Base-by-base conservation (phyloP, 2,113 vertebrate genomes). In the Lagopus leucura region DNA sequence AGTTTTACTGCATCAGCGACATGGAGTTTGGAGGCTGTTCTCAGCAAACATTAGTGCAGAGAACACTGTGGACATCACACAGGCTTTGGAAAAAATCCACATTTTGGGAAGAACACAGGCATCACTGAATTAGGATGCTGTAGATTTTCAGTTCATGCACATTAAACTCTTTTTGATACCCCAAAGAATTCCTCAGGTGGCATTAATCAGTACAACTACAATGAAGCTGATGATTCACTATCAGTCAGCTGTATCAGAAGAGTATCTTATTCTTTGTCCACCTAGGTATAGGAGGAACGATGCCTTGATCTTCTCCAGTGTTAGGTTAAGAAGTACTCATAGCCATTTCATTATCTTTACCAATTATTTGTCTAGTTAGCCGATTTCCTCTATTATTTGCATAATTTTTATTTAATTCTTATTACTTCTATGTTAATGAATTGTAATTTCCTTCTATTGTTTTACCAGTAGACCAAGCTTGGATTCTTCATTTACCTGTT, bases 1-100 rank as follows among this genome's bases (percentile, higher is more conserved):
- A 73, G 67, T 89, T 88, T 83, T 85, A 47, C 43, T 86, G n/a
- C 72, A 72, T 83, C 47, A 28, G 48, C 86, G 64, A 72, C 36
- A 82, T 40, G 55, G 27, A 74, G 34, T 60, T 67, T 86, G 34
- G 54, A 91, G 66, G 20, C 10, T 20, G 20, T 84, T 74, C 69
- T 90, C 69, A 81, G 27, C 34, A 78, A 77, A 21, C 72, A 50
- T 89, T 48, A 83, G 7, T 61, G 34, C 16, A 22, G 38, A 82
- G n/a, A 73, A 18, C 36, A 67, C 55, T 73, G 32, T 74, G 64
- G 60, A 67, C 78, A 76, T 18, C 43, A 60, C 60, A 67, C 34
- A 47, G 36, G 30, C 7, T 75, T 81, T 34, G 11, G 28, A 16
- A 55, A 73, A 88, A 80, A 60, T 6, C 47, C 13, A 16, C 15